Base-by-base conservation (phyloP, 2,888 invertebrate species). In the Dryobota labecula region DNA sequence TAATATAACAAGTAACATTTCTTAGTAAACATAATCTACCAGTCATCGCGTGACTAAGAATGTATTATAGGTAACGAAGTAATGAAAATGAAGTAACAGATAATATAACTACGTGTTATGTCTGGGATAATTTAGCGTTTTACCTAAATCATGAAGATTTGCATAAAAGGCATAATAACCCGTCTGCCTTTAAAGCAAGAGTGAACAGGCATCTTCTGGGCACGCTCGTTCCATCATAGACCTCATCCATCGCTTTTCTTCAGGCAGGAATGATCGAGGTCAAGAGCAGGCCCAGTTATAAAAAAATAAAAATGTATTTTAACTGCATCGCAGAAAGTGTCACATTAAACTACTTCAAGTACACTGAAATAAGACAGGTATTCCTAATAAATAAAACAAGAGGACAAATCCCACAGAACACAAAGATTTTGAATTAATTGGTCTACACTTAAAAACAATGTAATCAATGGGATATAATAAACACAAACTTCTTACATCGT, bases 31-130 rank as follows among this genome's bases (percentile, higher is more conserved):
- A 53, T 30, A 43, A 47, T 60, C 15, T 43, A 38, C 24, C 27
- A 49, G 58, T 45, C 61, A 47, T 47, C 27, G 36, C 49, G 38
- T 57, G 49, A 70, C 47, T 54, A 38, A 38, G 4, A 30, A 36
- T 76, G n/a, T 70, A 45, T 64, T 70, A 54, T 13, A n/a, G 33
- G 2, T 36, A n/a, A 60, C n/a, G 38, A 73, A 47, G 27, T 54
- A 41, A 53, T 4, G 8, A 15, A 74, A 41, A 43, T 47, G 2
- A 41, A 38, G 33, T 54, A 62, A 24, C 24, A 24, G 30, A 45
- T 53, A 53, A 45, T 20, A 70, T 47, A 33, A 45, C 20, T 45
- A 5, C 30, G 15, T 47, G 11, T 13, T 33, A 27, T 13, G 13
- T 4, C 1, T 15, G 4, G 43, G 36, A 18, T 30, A 38, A 30